A percentile compares a stretch with the other conserved stretches of the same genome.
Conservation (phyloP, 2,888 invertebrate species). For the Ennomos fuscantarius region DNA sequence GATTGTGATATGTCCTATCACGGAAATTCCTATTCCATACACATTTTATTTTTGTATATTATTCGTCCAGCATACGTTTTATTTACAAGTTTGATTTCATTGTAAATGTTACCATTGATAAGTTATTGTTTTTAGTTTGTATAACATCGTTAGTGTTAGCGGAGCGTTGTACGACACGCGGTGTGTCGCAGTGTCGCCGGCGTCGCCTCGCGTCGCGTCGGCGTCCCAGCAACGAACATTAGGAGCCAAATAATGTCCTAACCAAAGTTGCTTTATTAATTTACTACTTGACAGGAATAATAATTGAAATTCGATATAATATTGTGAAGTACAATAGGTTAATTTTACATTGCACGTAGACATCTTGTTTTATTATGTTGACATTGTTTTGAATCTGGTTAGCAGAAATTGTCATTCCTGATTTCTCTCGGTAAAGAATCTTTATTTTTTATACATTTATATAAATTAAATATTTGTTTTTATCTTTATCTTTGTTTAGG, state of each 20-base stretch:
- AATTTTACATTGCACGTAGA: constrained; percentile 26
- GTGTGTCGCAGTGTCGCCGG: constrained; percentile 21
- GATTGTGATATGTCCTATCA: constrained; percentile 80
- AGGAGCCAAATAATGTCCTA: constrained; percentile 52
- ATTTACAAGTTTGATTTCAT: constrained; percentile 64
- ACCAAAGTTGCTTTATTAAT: constrained; percentile 62
- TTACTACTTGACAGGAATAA: constrained; percentile 33
- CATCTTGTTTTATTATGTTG: constrained; percentile 27
- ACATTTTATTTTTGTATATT: constrained; percentile 78
- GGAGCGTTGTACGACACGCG: constrained; percentile 36
- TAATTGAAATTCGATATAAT: constrained; percentile 29
- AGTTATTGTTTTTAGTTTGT: constrained; percentile 72
- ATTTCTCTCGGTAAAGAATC: constrained; percentile 77
- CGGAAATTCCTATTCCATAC: constrained; percentile 80
- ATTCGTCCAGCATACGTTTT: constrained; percentile 65
- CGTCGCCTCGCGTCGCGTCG: background rate
- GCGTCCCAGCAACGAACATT: constrained; percentile 36
- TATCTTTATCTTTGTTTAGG: constrained; percentile 48
- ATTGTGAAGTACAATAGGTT: constrained; percentile 31
- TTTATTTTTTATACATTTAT: constrained; percentile 84
- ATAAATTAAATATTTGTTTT: constrained; percentile 48
- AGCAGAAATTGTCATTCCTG: constrained; percentile 75
- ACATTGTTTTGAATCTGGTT: constrained; percentile 49
- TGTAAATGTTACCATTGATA: constrained; percentile 84
- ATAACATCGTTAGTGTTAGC: constrained; percentile 46